phyloP scores from a whole-genome alignment of 2,797 vertebrate species.

The Manis crassicaudata region DNA sequence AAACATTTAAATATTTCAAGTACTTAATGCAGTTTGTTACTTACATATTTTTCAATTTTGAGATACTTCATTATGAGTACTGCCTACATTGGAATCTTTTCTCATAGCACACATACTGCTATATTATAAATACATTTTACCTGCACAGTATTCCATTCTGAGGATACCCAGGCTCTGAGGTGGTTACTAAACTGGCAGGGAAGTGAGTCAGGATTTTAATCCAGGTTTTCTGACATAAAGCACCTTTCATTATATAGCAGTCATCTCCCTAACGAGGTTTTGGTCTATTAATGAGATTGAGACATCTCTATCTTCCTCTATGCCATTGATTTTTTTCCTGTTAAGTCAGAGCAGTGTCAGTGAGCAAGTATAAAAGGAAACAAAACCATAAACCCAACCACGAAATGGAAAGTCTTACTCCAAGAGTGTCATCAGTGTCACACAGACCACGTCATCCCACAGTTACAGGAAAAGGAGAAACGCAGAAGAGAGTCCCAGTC shows the following conservation, averaged over 20 bases:
- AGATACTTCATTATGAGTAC: background rate
- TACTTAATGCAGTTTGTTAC: background rate
- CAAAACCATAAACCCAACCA: constrained; percentile 1
- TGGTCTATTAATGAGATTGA: constrained; percentile 51
- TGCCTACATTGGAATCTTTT: background rate
- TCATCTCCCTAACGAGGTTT: constrained; percentile 54
- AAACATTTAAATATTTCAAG: constrained; percentile 51
- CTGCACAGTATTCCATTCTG: background rate
- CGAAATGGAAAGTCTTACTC: background rate
- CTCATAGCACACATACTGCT: background rate
- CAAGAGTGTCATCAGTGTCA: background rate
- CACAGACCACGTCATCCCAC: background rate
- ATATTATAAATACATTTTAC: background rate
- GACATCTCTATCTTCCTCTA: constrained; percentile 45
- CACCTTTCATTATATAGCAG: constrained; percentile 8
- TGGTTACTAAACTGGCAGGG: background rate
- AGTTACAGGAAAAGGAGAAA: background rate
- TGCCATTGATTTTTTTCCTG: constrained; percentile 23
- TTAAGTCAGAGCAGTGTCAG: constrained; percentile 35
- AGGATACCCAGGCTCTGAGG: background rate
- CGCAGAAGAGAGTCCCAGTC: background rate
- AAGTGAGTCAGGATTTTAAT: constrained; percentile 39
- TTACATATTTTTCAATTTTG: background rate
- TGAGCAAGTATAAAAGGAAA: constrained; percentile 43
- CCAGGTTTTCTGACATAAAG: constrained; percentile 31